Base-by-base conservation (phyloP, 2,888 invertebrate genomes). In the Drosophila subquinaria region DNA sequence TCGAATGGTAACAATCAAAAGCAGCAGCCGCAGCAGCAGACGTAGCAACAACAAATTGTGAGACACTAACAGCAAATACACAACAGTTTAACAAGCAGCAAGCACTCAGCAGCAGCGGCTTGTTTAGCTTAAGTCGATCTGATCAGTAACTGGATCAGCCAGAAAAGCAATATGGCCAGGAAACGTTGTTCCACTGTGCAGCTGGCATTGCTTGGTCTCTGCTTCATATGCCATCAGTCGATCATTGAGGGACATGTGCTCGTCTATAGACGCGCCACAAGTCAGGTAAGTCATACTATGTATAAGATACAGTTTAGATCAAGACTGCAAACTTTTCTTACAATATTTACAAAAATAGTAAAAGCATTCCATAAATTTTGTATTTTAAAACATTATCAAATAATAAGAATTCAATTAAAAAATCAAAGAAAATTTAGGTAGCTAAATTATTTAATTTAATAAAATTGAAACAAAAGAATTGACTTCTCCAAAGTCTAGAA, bases 191-290 rank as follows among this genome's bases (percentile, higher is more conserved):
- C 67, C 47, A 55, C 79, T 51, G 52, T 88, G 48, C 70, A 81
- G 38, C 59, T 82, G 20, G 56, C 73, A 55, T 70, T 88, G 40
- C 65, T 89, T 40, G 79, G 79, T 20, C 61, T 89, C n/a, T 82
- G 76, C 69, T 68, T 85, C 43, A 69, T 89, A 50, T 79, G 78
- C 40, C 67, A 74, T 30, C 62, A 79, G 42, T 60, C 69, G 43
- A 66, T 75, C 20, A 42, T 65, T 27, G 80, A 79, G 62, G 89
- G 81, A 0, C 90, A 91, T 65, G 85, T 91, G 15, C 82, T 91
- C 38, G 91, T 91, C 36, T 91, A 91, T 76, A 77, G 76, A 13
- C 76, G 74, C 30, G 3, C 42, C 5, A 78, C 88, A 38, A 72
- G 79, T 71, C 80, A 88, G 89, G 87, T 53, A 55, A 63, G 57